Conservation (phyloP, 2,113 vertebrate species). For the Cettia cetti region DNA sequence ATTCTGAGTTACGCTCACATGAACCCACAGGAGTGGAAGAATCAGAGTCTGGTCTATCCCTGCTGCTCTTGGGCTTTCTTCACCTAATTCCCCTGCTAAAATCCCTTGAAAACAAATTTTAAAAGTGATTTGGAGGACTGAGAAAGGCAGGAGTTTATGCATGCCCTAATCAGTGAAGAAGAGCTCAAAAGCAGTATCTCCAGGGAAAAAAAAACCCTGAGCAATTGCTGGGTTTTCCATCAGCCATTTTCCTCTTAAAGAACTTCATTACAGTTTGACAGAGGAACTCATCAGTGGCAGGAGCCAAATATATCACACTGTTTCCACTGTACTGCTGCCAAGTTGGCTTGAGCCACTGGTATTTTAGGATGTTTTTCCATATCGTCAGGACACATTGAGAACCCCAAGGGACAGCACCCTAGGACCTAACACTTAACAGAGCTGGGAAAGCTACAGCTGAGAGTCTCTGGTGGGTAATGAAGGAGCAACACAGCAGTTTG, state of each 20-base stretch:
- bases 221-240: neutral
- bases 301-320: neutral
- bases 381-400: neutral
- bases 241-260: neutral
- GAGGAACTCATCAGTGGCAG: neutral
- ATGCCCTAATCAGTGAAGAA: neutral
- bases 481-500: neutral
- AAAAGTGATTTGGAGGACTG: neutral
- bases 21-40: neutral
- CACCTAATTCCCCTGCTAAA: neutral
- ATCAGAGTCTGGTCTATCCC: neutral
- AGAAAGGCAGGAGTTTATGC: neutral
- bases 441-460: neutral
- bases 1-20: neutral
- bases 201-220: neutral
- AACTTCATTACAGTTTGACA: neutral
- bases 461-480: neutral
- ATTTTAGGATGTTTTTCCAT: slow-evolving; percentile 31
- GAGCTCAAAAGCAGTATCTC: neutral
- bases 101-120: neutral
- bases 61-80: neutral
- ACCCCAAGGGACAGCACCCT: neutral
- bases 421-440: neutral
- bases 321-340: slow-evolving; percentile 39
- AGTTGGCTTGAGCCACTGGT: neutral